A percentile compares a stretch with the other conserved stretches of the same genome.
phyloP scores from a whole-genome alignment of 2,113 vertebrate genomes.

The Mastomys coucha region DNA sequence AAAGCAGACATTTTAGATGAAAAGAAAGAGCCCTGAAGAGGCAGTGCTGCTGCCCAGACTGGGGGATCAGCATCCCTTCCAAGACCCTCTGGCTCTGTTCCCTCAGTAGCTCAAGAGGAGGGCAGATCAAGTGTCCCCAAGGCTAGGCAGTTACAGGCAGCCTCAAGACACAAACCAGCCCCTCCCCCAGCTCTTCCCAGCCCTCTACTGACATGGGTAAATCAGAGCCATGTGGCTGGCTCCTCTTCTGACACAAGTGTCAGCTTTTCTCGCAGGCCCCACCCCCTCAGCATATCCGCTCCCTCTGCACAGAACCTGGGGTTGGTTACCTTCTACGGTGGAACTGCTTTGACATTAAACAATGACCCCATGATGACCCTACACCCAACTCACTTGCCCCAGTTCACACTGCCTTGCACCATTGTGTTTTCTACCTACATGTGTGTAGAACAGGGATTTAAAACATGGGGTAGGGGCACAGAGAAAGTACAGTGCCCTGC shows the following conservation, averaged over 20 bases:
- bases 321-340: background rate
- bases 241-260: conserved; percentile 48
- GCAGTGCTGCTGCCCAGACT: background rate
- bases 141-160: background rate
- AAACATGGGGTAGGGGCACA: background rate
- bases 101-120: conserved; percentile 1
- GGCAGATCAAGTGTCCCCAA: background rate
- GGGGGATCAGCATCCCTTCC: background rate
- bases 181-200: background rate
- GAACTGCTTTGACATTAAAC: conserved; percentile 18
- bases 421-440: background rate
- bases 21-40: background rate
- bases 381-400: background rate
- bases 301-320: conserved; percentile 28
- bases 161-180: background rate
- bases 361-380: background rate
- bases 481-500: background rate
- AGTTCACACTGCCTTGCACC: background rate
- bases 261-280: conserved; percentile 17
- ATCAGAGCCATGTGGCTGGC: conserved; percentile 68
- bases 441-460: background rate
- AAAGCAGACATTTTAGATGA: conserved; percentile 67
- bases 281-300: background rate
- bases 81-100: background rate
- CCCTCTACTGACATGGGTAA: background rate